Evolutionary conservation across 2,113 vertebrate species (phyloP).

Genomic region (Falco punctatus): DNA sequence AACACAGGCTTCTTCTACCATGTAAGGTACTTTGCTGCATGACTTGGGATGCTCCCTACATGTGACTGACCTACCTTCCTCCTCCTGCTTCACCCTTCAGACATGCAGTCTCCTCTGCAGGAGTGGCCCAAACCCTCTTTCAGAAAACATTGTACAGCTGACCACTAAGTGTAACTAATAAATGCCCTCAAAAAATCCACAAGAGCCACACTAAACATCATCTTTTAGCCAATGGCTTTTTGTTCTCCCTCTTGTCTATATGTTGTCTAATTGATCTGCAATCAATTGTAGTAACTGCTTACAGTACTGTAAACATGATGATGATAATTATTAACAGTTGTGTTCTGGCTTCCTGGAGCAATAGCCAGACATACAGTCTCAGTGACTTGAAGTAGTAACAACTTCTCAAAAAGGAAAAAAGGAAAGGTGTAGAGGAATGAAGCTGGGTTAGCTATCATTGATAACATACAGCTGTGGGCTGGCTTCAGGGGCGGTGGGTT

Average conservation of each 20-base stretch:
- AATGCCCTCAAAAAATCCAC: not conserved
- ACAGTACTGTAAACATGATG: not conserved
- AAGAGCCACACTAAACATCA: not conserved
- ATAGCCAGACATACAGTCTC: not conserved
- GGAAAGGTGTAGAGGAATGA: no score
- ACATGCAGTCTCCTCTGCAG: fast-evolving
- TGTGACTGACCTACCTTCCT: not conserved
- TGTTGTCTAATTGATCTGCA: not conserved
- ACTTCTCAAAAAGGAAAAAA: not conserved
- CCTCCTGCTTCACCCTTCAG: not conserved
- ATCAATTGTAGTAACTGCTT: not conserved
- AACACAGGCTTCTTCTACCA: not conserved
- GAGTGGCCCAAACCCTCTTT: not conserved
- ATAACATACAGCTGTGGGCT: no score
- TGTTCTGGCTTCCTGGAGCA: not conserved
- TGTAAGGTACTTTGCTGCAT: not conserved
- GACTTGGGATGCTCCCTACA: not conserved
- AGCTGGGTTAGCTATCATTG: no score
- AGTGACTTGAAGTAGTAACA: not conserved
- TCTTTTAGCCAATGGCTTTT: not conserved
- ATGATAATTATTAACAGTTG: not conserved
- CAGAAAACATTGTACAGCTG: not conserved
- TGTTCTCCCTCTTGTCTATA: not conserved
- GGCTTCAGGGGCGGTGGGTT: no score
- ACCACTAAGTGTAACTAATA: not conserved